Percentiles rank a stretch among this genome's conserved stretches.
phyloP scores from a whole-genome alignment of 92 coral and sea anemone species.

The Pocillopora grandis region DNA sequence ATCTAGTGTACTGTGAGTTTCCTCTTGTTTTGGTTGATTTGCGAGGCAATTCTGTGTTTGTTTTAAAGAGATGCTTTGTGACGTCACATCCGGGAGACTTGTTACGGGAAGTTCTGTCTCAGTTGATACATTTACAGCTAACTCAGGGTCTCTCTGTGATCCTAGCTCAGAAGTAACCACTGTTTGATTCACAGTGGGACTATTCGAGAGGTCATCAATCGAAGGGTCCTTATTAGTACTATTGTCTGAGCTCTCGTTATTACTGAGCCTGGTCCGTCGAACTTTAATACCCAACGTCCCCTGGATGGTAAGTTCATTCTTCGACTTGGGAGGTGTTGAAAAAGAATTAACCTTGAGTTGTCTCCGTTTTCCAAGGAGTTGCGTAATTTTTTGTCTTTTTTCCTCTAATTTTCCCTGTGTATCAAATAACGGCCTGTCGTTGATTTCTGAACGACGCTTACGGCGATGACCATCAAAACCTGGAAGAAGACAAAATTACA shows the following conservation, averaged over 20 bases:
- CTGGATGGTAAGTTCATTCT: not conserved
- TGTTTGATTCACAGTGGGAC: not conserved
- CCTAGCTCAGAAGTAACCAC: not conserved
- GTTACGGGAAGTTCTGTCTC: not conserved
- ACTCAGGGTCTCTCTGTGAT: not conserved
- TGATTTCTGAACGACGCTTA: conserved; percentile 73
- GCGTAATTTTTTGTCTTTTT: conserved; percentile 8
- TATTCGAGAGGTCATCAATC: too few relatives aligned
- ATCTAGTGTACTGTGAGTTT: not conserved
- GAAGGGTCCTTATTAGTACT: not conserved
- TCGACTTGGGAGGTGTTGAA: conserved; percentile 7
- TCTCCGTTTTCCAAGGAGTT: conserved; percentile 32
- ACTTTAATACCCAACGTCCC: conserved; percentile 23
- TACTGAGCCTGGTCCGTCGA: conserved; percentile 5
- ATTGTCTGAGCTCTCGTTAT: not conserved
- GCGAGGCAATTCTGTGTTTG: not conserved
- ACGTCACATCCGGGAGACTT: not conserved
- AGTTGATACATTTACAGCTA: not conserved
- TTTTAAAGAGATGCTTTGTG: not conserved
- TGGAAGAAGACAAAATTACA: not conserved
- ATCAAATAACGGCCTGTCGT: conserved; percentile 69
- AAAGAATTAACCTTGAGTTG: conserved; percentile 12
- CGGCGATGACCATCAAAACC: conserved; percentile 81
- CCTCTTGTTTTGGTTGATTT: not conserved
- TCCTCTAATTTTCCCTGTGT: conserved; percentile 16